Evolutionary conservation across 2,888 invertebrate genomes (phyloP), one percentile per base, ranked within the genome.

Genomic region (Heliconius sara): DNA sequence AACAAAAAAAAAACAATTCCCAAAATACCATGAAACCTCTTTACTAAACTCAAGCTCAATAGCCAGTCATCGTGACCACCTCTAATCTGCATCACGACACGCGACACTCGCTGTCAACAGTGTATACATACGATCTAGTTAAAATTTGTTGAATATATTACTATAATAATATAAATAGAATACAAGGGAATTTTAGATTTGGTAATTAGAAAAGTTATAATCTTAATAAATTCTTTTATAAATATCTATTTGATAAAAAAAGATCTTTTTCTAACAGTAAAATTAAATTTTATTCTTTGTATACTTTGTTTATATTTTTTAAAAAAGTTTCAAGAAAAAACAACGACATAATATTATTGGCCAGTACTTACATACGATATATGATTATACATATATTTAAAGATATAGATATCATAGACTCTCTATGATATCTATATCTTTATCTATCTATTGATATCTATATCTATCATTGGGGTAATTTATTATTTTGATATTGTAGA

Each of bases 71-170:
- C 85, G 84, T 83, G 84, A 85, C 84, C 83, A 78, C 81, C 80
- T 80, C 78, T 83, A 83, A 85, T 85, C 85, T 83, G 78, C 80
- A 79, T 82, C 83, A 83, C 82, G 84, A 84, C 85, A 86, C 85
- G 85, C 84, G 82, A 83, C 76, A 78, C 72, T 27, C 71, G 65
- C 27, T 78, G 73, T 78, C 66, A 65, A 78, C 78, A 78, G 57
- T 73, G 66, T 73, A 78, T 67, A 78, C 25, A 67, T 67, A 78
- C 25, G 57, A 78, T 66, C 57, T 73, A 47, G 30, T 73, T 67
- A 25, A 78, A 67, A 73, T 78, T 66, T 73, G 67, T 78, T 57
- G 1, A 25, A 39, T 60, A 60, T 60, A 10, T 60, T 60, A 60
- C 9, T 4, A 4, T 60, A 60, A 60, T 52, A 2, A 19, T 52